Evolutionary conservation across 2,888 invertebrate genomes (phyloP).

Genomic region (Diachrysia chrysitis): DNA sequence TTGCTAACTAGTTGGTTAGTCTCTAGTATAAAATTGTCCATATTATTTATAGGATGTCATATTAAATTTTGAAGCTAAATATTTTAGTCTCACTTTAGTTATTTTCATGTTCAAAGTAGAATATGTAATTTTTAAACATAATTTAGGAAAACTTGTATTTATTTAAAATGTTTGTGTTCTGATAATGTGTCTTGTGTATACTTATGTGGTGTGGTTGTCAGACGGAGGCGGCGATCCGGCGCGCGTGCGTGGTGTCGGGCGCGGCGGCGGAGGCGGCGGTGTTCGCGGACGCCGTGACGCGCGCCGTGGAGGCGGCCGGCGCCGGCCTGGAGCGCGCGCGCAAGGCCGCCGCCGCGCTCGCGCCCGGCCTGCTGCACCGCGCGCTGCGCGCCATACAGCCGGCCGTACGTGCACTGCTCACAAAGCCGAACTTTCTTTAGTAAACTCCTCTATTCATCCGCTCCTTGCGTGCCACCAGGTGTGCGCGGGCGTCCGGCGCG

Average conservation of each 20-base stretch:
- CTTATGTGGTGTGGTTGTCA: slow-evolving; percentile 54
- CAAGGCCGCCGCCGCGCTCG: slow-evolving; percentile 19
- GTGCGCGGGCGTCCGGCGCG: slow-evolving; percentile 70
- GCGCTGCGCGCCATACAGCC: slow-evolving; percentile 57
- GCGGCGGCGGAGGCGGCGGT: slow-evolving; percentile 67
- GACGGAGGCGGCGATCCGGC: slow-evolving; percentile 71
- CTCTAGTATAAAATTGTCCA: too few species aligned
- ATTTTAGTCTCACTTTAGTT: too few species aligned
- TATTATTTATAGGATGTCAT: too few species aligned
- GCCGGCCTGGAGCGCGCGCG: slow-evolving; percentile 72
- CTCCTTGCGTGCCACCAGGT: too few species aligned
- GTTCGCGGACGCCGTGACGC: slow-evolving; percentile 80
- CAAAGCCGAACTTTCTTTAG: too few species aligned
- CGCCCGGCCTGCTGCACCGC: slow-evolving; percentile 63
- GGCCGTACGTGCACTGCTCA: slow-evolving; percentile 59
- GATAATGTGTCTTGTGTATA: too few species aligned
- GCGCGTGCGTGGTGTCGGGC: slow-evolving; percentile 65
- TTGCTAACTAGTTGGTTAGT: too few species aligned
- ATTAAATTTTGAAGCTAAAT: too few species aligned
- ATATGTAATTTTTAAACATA: neutral
- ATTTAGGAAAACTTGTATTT: neutral
- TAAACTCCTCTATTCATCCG: too few species aligned
- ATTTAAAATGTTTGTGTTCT: too few species aligned
- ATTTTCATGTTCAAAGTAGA: too few species aligned
- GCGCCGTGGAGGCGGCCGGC: slow-evolving; percentile 78